Evolutionary conservation across 2,113 vertebrate genomes (phyloP).

Genomic region (Hemiscyllium ocellatum): DNA sequence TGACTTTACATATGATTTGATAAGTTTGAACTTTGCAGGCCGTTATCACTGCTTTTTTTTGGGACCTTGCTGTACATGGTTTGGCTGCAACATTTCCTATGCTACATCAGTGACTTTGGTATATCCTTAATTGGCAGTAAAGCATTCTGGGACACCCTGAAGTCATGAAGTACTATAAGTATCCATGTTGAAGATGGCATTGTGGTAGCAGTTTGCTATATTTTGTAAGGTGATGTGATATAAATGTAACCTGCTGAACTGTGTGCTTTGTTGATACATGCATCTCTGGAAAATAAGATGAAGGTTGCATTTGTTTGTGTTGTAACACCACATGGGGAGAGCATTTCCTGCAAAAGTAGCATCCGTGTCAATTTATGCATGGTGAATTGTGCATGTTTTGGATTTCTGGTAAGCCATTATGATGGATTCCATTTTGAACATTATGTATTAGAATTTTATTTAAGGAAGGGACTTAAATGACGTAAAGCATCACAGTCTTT

Average conservation of each 20-base stretch:
- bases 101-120: neutral
- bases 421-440: neutral
- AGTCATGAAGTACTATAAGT: neutral
- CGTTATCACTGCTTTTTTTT: neutral
- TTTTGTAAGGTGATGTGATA: neutral
- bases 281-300: neutral
- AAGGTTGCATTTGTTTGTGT: neutral
- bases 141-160: neutral
- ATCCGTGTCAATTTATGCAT: neutral
- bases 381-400: neutral
- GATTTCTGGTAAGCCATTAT: neutral
- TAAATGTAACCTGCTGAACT: neutral
- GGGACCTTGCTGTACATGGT: too few relatives aligned
- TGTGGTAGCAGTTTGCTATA: neutral
- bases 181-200: neutral
- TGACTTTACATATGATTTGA: neutral
- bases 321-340: neutral
- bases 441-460: neutral
- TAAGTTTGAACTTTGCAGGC: neutral
- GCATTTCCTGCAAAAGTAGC: neutral
- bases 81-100: neutral
- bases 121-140: neutral
- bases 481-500: neutral
- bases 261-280: neutral
- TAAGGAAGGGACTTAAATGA: neutral